Evolutionary conservation across 1,140 invertebrate species (phyloP), one percentile per base, ranked within the genome.

Genomic region (Drosophila guanche): DNA sequence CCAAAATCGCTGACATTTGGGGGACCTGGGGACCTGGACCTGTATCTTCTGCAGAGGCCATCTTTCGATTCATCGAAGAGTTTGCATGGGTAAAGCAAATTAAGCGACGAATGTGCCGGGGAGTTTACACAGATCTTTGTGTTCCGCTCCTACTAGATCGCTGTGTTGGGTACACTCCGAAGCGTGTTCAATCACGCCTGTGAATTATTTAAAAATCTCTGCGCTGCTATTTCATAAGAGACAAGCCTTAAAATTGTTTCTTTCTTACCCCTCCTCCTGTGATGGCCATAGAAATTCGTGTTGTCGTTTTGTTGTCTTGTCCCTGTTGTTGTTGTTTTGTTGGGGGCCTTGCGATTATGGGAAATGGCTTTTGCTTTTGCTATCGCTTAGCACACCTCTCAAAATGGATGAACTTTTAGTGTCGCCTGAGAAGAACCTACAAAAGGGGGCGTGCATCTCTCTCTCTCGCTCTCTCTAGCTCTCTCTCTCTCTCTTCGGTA

Each of bases 101-200:
- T 65, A 74, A 65, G 59, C 71, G 33, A 50, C 25, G 29, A 55
- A 20, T 20, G 16, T 20, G 16, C 16, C 0, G 16, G 16, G 16
- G 16, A 20, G 16, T 20, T 20, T 20, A 20, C 16, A 20, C 16
- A 20, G 16, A 20, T 20, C 16, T 20, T 20, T 20, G 16, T 20
- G 16, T 20, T 20, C 29, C 29, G 29, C 29, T 33, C 29, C 16
- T 51, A 33, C 22, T 33, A 68, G 25, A 68, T 68, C 48, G 61
- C 48, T 59, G 16, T 20, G 16, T 20, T 20, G 16, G 4, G 33
- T 37, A 40, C 57, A 52, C 54, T 59, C 58, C 58, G 43, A 57
- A 77, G 73, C 73, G 73, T 77, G 75, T 59, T 66, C 65, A 76
- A 76, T 76, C 75, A 77, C 75, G 75, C 75, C 66, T 77, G 74